Evolutionary conservation across 2,888 invertebrate species (phyloP), one percentile per base, ranked within the genome.

Genomic region (Marronus borbonicus): DNA sequence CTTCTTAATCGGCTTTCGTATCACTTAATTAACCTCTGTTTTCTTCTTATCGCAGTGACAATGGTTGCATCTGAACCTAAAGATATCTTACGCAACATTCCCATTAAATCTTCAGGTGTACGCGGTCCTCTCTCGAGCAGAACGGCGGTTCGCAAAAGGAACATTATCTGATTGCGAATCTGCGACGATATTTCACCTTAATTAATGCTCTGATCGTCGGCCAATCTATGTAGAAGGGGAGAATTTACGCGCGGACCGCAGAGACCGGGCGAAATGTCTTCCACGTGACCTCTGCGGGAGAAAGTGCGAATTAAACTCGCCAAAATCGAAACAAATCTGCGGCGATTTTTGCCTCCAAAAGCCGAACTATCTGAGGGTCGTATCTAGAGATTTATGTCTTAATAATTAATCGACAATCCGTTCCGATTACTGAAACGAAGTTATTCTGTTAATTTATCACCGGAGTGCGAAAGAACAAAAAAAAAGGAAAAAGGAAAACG

Each of bases 341-440:
- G 28, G 28, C 20, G 68, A 60, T 60, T 74, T 60, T 60, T 44
- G 39, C 44, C 55, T 17, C 20, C 58, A 39, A 58, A 60, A 55
- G 14, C 8, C 36, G 10, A 39, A 24, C 17, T 39, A 74, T 74
- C 49, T 10, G 44, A 44, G 17, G 60, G 24, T 24, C 24, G 72
- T 60, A 44, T 44, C 31, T 14, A 24, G 60, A 60, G 60, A 74
- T 60, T 74, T 60, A 74, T 60, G 60, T 60, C 72, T 74, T 74
- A 74, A 74, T 74, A 74, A 74, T 74, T 74, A 60, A 74, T 74
- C 72, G 72, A 74, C 60, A 36, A 60, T 44, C 60, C 44, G 58
- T 44, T 58, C 36, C 60, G 44, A 74, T 74, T 74, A 74, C 55
- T 17, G 72, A 60, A 74, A 74, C 60, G 60, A 60, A 62, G 72